Base-by-base conservation (phyloP, 2,797 vertebrate species). In the Leptoclinus maculatus region DNA sequence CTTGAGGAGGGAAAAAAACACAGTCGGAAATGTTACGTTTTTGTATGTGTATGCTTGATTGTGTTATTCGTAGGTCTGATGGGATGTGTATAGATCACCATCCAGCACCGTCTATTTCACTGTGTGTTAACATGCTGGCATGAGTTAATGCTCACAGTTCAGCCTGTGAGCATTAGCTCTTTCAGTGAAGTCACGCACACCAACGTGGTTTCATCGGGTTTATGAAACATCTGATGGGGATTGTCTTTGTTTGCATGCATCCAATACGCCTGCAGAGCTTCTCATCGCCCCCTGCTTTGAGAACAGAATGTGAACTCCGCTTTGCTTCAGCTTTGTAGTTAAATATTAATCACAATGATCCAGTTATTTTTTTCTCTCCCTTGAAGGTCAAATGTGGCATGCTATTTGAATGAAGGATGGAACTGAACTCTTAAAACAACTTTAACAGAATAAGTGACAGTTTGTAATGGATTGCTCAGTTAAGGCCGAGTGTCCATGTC, bases 201-300 rank as follows among this genome's bases (percentile, higher is more conserved):
- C 38, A 69, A 66, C 53, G 74, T n/a, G 43, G 70, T 85, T 87
- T 80, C 71, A 84, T 82, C 71, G 82, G 78, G 76, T 51, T 88
- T 79, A 81, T 72, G 71, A 60, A 74, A 74, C 60, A 90, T 90
- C 87, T 87, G 83, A 87, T 67, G 80, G 73, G 59, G 70, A 80
- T 49, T 67, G 79, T 87, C 83, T 84, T 71, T 71, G 54, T 51
- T 71, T 77, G 80, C 51, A 60, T 77, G 81, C 51, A 71, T 69
- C 56, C 68, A 71, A 23, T 56, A 41, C 66, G 75, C 59, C 53
- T 12, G 16, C 67, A 82, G 76, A 72, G 58, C 56, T 68, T 71
- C 23, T 74, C 36, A 57, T 25, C 77, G 58, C 72, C 79, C 0
- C n/a, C 75, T 74, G 82, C 74, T 74, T 32, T 71, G 74, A 67